Evolutionary conservation across 2,888 invertebrate genomes (phyloP), one percentile per base, ranked within the genome.

Genomic region (Hydrotaea cyrtoneurina): DNA sequence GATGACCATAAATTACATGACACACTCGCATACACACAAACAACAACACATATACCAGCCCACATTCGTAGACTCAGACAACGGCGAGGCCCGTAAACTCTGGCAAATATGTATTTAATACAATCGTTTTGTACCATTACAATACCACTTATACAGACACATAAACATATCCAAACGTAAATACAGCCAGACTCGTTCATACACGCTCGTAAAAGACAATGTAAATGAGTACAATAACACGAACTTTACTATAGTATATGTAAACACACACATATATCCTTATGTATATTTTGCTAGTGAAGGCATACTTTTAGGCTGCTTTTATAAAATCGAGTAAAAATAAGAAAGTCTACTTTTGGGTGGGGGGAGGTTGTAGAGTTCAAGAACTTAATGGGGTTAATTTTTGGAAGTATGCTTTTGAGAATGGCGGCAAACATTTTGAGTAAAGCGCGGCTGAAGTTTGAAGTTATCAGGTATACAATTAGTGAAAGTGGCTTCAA

Each of bases 1-100:
- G 82, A 82, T 85, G 85, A 77, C 76, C 85, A 85, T 85, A 85
- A 85, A 85, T 85, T 82, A 82, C 36, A 17, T 72, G 55, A 77
- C 73, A 57, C 36, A 72, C 23, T 53, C 26, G 50, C 31, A 31
- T 53, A 73, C 21, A 74, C 43, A 74, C 46, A 74, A 26, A 73
- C 43, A 57, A 36, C 19, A 13, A 15, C 73, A 81, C n/a, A n/a
- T n/a, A n/a, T n/a, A n/a, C n/a, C n/a, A n/a, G n/a, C n/a, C n/a
- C n/a, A n/a, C n/a, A n/a, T n/a, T n/a, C n/a, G n/a, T n/a, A n/a
- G 39, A 76, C 46, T 15, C 46, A 19, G 59, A 64, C 71, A 31
- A 62, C 64, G 31, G 31, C 78, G 69, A 78, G 57, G 55, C 78
- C 66, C 80, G 71, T 71, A 75, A 72, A 76, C 80, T 76, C 79